A percentile compares a stretch with the other conserved stretches of the same genome.
phyloP scores from a whole-genome alignment of 2,888 invertebrate species.

The Axea sp. region DNA sequence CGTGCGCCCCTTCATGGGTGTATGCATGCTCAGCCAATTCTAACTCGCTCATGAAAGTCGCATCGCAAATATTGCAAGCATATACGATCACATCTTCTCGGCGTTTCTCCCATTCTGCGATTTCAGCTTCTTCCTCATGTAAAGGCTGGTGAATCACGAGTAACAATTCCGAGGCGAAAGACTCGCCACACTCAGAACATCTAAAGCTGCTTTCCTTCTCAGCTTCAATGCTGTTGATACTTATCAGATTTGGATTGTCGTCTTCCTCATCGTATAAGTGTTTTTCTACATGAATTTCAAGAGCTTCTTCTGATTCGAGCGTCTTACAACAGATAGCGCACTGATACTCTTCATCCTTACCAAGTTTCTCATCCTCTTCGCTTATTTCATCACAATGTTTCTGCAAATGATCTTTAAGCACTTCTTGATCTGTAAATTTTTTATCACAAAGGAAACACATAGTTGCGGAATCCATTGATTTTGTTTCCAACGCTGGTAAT shows the following conservation, averaged over 20 bases:
- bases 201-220: slow-evolving; percentile 60
- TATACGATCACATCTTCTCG: slow-evolving; percentile 65
- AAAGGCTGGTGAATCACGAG: slow-evolving; percentile 74
- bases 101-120: slow-evolving; percentile 73
- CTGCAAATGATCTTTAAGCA: slow-evolving; percentile 76
- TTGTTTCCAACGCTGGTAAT: slow-evolving; percentile 26
- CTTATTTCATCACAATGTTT: slow-evolving; percentile 76
- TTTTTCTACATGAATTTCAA: slow-evolving; percentile 73
- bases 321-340: slow-evolving; percentile 76
- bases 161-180: slow-evolving; percentile 71
- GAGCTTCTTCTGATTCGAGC: slow-evolving; percentile 71
- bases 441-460: slow-evolving; percentile 77
- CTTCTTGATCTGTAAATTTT: slow-evolving; percentile 73
- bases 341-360: slow-evolving; percentile 71
- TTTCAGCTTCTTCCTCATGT: slow-evolving; percentile 75
- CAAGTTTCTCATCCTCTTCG: slow-evolving; percentile 68
- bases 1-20: slow-evolving; percentile 70
- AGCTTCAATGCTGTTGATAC: slow-evolving; percentile 63
- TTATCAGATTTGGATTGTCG: slow-evolving; percentile 75
- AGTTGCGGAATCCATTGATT: slow-evolving; percentile 3
- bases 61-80: slow-evolving; percentile 74
- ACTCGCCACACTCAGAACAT: slow-evolving; percentile 71
- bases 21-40: slow-evolving; percentile 73
- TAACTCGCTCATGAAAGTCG: slow-evolving; percentile 68
- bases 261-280: slow-evolving; percentile 75